These are phyloP conservation scores for Poeciliopsis infans DNA, from an alignment of 2,797 vertebrate species.

Conservation along the genomic window DNA sequence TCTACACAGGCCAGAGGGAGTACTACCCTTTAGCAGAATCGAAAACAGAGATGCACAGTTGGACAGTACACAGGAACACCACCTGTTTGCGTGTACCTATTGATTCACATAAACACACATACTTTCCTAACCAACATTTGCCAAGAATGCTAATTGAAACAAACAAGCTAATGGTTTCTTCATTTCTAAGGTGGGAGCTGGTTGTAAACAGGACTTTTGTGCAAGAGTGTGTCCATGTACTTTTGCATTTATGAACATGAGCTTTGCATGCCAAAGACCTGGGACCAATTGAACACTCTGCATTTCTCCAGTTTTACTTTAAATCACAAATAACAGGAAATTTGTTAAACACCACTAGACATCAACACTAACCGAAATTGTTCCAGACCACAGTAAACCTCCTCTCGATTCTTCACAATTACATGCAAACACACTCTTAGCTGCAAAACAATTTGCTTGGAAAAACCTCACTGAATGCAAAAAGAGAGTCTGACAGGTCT, in stretches of 20 bases:
- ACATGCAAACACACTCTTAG: slow-evolving; percentile 45
- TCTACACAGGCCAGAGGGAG: slow-evolving; percentile 30
- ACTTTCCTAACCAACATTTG: slow-evolving; percentile 51
- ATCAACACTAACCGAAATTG: slow-evolving; percentile 53
- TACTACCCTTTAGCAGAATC: slow-evolving; percentile 50
- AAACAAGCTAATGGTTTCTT: slow-evolving; percentile 74
- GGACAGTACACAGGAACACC: slow-evolving; percentile 54
- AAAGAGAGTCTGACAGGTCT: slow-evolving; percentile 16
- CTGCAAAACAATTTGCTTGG: slow-evolving; percentile 28
- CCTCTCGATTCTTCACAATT: slow-evolving; percentile 38
- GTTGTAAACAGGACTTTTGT: slow-evolving; percentile 64
- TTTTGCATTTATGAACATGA: slow-evolving; percentile 18
- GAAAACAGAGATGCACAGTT: slow-evolving; percentile 48
- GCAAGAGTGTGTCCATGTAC: slow-evolving; percentile 20
- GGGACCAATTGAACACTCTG: slow-evolving; percentile 66
- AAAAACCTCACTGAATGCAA: slow-evolving; percentile 32
- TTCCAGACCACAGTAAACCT: slow-evolving; percentile 50
- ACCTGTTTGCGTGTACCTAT: not conserved
- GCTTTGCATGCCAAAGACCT: slow-evolving; percentile 62
- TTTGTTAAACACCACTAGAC: slow-evolving; percentile 60
- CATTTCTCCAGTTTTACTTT: slow-evolving; percentile 62
- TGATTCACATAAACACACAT: slow-evolving; percentile 38
- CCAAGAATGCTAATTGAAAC: slow-evolving; percentile 80
- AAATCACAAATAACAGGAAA: slow-evolving; percentile 55
- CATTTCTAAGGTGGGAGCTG: slow-evolving; percentile 66